Evolutionary conservation across 2,797 vertebrate genomes (phyloP).

Genomic region (Silurus lanzhouensis): DNA sequence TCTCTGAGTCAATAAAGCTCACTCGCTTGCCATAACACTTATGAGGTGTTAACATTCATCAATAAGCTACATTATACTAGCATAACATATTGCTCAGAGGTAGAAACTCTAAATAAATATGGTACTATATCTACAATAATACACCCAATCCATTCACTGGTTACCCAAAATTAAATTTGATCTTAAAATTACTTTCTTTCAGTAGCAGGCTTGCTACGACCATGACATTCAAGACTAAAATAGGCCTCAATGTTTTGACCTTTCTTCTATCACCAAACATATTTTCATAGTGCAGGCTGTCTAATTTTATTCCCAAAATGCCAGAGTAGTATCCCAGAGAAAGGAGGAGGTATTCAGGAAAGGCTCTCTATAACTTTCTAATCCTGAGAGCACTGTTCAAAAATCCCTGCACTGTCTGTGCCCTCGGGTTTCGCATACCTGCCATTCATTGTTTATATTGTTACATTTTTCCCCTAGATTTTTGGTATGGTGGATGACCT

Average conservation of each 20-base stretch:
- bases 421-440: constrained; percentile 44
- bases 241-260: neutral
- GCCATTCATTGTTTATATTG: constrained; percentile 35
- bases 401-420: constrained; percentile 49
- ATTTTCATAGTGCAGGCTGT: neutral
- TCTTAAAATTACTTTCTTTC: neutral
- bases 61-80: constrained; percentile 44
- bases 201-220: neutral
- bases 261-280: neutral
- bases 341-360: neutral
- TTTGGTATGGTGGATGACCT: constrained; percentile 11
- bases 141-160: constrained; percentile 22
- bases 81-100: constrained; percentile 43
- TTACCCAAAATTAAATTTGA: constrained; percentile 5
- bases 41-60: constrained; percentile 49
- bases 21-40: constrained; percentile 40
- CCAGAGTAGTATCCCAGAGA: neutral
- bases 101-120: constrained; percentile 42
- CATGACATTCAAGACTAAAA: neutral
- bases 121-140: constrained; percentile 44
- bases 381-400: constrained; percentile 49
- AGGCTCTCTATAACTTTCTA: constrained; percentile 25
- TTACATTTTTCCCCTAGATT: constrained; percentile 14
- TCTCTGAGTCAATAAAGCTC: constrained; percentile 41
- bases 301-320: constrained; percentile 21